Conservation (phyloP, 2,113 vertebrate genomes). For the Cavia porcellus region DNA sequence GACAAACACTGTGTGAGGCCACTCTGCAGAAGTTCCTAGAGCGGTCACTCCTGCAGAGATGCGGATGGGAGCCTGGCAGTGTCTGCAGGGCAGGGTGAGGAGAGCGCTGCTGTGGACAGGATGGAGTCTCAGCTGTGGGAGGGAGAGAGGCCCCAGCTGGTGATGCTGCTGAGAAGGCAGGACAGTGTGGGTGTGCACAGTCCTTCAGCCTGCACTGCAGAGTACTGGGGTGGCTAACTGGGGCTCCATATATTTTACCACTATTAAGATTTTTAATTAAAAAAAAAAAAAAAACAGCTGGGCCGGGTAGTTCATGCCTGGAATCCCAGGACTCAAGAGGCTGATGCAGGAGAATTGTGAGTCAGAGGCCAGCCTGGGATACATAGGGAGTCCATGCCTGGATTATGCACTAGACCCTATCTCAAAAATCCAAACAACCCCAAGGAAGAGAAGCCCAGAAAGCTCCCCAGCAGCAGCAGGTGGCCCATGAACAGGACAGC, state of each 20-base stretch:
- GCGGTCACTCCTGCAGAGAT: neutral
- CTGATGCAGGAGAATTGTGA: neutral
- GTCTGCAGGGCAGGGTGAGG: accelerated
- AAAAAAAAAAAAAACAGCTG: neutral
- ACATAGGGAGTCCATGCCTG: neutral
- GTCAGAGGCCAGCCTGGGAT: neutral
- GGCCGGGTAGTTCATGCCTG: neutral
- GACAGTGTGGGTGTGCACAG: too few relatives aligned
- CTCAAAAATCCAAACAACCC: neutral
- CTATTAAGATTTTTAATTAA: neutral
- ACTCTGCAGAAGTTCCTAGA: accelerated
- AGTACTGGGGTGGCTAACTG: too few relatives aligned
- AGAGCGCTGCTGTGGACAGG: neutral
- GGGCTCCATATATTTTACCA: neutral
- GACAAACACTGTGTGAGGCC: accelerated
- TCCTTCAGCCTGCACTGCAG: too few relatives aligned
- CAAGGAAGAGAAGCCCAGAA: neutral
- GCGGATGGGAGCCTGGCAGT: neutral
- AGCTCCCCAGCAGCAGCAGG: neutral
- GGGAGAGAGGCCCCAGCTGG: neutral
- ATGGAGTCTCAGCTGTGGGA: neutral
- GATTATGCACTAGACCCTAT: neutral
- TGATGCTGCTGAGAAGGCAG: accelerated
- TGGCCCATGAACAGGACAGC: neutral
- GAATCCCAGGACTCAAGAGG: neutral